Conservation (phyloP, 2,113 vertebrate species). For the Aptenodytes patagonicus region DNA sequence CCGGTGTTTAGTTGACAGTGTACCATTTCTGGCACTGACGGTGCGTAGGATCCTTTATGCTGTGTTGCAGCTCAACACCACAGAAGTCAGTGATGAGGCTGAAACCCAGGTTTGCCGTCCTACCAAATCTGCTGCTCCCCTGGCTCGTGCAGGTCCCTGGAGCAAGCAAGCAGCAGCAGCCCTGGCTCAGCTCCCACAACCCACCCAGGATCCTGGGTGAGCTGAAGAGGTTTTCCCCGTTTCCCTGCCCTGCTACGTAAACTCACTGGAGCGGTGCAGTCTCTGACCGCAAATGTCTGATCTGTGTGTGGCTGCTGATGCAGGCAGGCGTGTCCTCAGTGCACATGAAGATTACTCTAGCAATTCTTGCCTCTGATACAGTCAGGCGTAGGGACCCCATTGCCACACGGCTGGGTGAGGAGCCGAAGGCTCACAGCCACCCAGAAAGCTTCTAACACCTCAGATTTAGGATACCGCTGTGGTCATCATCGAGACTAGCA, state of each 20-base stretch:
- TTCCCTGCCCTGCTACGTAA: neutral
- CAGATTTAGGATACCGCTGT: neutral
- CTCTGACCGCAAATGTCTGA: neutral
- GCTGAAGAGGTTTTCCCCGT: neutral
- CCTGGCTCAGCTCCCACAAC: neutral
- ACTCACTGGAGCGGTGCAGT: neutral
- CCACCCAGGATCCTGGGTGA: neutral
- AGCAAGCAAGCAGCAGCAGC: neutral
- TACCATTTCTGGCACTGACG: neutral
- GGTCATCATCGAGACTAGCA: neutral
- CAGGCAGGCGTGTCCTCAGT: neutral
- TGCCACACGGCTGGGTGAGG: neutral
- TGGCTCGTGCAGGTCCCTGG: neutral
- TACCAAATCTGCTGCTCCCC: neutral
- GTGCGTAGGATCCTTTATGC: neutral
- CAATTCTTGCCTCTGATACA: neutral
- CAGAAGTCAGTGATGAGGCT: neutral
- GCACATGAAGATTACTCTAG: neutral
- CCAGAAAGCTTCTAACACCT: neutral
- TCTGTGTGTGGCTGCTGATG: neutral
- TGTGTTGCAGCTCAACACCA: neutral
- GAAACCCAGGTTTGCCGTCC: neutral
- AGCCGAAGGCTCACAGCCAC: neutral
- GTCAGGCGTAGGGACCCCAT: neutral
- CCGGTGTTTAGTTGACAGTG: neutral